Base-by-base conservation (phyloP, 2,797 vertebrate species). In the Protosalanx chinensis region DNA sequence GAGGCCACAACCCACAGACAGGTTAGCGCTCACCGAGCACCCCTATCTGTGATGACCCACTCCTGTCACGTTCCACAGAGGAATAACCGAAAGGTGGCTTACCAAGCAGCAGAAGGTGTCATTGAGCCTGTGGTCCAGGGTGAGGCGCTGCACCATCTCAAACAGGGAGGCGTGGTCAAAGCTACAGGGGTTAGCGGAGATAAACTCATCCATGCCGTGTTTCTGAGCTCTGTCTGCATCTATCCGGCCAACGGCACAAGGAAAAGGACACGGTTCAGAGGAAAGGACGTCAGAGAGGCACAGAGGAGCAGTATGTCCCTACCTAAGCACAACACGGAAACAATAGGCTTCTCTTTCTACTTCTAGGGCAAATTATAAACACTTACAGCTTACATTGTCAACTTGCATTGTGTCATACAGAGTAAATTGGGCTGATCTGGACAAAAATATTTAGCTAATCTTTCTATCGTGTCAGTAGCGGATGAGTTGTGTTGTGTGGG, bases 121-220 rank as follows among this genome's bases (percentile, higher is more conserved):
- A 83, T 95, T 98, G 93, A 99, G 96, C 95, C 97, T 98, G 93
- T 99, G 95, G 91, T 99, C 97, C 96, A 99, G 90, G 77, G 97
- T 98, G 87, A 98, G 96, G 76, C 95, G 94, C 92, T 99, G 97
- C 88, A 98, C 93, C 94, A 96, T 97, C 95, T 97, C 95, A 93
- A 99, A 99, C 92, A 99, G 96, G 84, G 94, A 95, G 91, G 96
- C 95, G 94, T 99, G 97, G 94, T 99, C 97, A 96, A 98, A 99
- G 94, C 95, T 98, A 95, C 97, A 99, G 91, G 97, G 97, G 92
- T 99, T 99, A 94, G 97, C 97, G 89, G 97, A 98, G 95, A 99
- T 99, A 96, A 99, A 99, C 94, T 99, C 97, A 94, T 99, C 97
- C 97, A 99, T 99, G 93, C 97, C 97, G 91, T 99, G 97, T 92